Percentiles rank a stretch among this genome's conserved stretches.
phyloP scores from a whole-genome alignment of 2,797 vertebrate species.

The Oreochromis mossambicus region DNA sequence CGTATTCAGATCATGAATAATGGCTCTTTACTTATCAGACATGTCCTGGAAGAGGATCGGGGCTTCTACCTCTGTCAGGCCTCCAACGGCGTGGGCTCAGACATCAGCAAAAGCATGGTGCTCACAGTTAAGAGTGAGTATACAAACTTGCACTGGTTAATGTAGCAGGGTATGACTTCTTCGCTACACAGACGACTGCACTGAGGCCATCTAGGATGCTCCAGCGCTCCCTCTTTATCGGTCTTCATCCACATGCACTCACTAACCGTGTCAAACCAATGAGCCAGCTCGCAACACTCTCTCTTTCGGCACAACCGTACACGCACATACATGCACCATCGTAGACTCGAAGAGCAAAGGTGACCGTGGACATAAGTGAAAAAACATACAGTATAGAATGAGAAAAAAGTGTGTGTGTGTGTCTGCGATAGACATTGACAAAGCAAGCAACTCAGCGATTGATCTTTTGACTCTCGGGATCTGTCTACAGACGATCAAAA shows the following conservation, averaged over 20 bases:
- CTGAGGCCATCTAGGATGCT: constrained; percentile 14
- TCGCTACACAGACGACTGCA: neutral
- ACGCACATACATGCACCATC: constrained; percentile 4
- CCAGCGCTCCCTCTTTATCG: constrained; percentile 27
- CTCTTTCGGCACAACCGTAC: neutral
- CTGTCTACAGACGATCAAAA: constrained; percentile 77
- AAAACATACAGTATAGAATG: neutral
- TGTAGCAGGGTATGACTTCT: neutral
- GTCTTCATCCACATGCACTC: constrained; percentile 2
- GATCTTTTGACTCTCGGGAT: constrained; percentile 71
- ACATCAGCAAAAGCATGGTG: constrained; percentile 99
- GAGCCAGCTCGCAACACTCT: constrained; percentile 22
- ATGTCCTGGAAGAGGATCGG: constrained; percentile 94
- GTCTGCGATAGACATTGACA: constrained; percentile 14
- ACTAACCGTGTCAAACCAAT: constrained; percentile 41
- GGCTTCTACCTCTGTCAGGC: constrained; percentile 98
- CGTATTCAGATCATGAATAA: constrained; percentile 97
- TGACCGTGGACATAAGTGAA: constrained; percentile 24
- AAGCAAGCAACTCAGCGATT: constrained; percentile 52
- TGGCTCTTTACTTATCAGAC: constrained; percentile 93
- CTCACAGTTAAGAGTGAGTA: constrained; percentile 95
- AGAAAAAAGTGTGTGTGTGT: neutral
- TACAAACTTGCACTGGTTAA: neutral
- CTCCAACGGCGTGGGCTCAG: constrained; percentile 96
- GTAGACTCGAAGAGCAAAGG: constrained; percentile 37